A percentile compares a stretch with the other conserved stretches of the same genome.
phyloP scores from a whole-genome alignment of 2,113 vertebrate genomes.

The Phaethon lepturus region DNA sequence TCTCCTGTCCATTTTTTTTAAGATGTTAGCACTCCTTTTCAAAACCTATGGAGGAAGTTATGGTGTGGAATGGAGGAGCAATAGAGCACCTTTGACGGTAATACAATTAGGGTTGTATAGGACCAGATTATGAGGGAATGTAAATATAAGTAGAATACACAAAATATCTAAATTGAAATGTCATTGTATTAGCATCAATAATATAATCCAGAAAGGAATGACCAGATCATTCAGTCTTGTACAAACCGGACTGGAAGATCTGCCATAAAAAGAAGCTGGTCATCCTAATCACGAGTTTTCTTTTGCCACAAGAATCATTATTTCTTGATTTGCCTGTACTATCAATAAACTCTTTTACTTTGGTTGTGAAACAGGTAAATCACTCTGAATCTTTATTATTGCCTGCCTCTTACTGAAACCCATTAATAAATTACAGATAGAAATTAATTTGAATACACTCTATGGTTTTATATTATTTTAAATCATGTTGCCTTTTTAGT shows the following conservation, averaged over 20 bases:
- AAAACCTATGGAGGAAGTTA: not conserved
- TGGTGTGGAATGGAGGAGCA: not conserved
- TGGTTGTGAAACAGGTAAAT: not conserved
- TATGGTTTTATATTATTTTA: not conserved
- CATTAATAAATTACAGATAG: not conserved
- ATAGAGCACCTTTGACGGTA: not conserved
- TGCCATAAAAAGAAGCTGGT: not conserved
- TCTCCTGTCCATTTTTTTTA: not conserved
- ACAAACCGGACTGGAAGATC: not conserved
- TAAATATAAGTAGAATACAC: not conserved
- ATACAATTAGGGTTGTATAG: not conserved
- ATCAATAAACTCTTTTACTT: not conserved
- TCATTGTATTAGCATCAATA: not conserved
- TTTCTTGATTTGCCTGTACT: not conserved
- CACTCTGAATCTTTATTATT: not conserved
- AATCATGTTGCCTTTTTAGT: not conserved
- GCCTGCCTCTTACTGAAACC: not conserved
- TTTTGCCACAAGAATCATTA: not conserved
- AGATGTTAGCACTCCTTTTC: not conserved
- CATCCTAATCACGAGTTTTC: not conserved
- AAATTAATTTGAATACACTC: not conserved
- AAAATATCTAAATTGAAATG: not conserved
- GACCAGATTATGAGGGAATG: not conserved
- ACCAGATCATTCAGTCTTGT: not conserved
- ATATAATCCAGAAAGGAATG: not conserved